phyloP scores from a whole-genome alignment of 2,888 invertebrate genomes.

The Mesorhabditis spiculigera region DNA sequence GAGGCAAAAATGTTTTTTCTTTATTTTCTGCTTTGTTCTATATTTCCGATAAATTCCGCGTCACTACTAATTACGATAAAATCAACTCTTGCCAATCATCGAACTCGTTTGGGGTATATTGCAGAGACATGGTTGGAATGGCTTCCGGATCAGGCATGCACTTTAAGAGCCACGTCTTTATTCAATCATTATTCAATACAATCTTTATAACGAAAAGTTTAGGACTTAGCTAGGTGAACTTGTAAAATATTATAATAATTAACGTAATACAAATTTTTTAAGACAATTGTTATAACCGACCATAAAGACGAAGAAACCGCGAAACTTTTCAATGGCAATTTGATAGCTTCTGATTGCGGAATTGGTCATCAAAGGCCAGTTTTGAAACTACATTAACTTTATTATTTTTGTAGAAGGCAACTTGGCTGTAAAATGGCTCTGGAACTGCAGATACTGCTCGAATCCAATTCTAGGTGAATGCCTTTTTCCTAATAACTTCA shows the following conservation, averaged over 20 bases:
- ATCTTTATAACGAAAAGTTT: too few relatives aligned
- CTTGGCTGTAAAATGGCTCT: background rate
- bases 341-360: background rate
- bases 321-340: background rate
- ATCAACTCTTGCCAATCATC: background rate
- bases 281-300: background rate
- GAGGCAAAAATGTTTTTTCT: too few relatives aligned
- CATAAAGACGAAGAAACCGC: background rate
- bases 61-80: background rate
- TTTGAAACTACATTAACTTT: background rate
- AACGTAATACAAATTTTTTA: too few relatives aligned
- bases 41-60: too few relatives aligned
- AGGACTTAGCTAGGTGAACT: too few relatives aligned
- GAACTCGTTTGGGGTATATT: background rate
- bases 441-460: background rate
- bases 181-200: too few relatives aligned
- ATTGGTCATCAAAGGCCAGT: background rate
- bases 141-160: background rate
- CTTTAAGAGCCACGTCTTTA: too few relatives aligned
- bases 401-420: background rate
- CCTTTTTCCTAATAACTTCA: background rate
- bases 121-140: background rate
- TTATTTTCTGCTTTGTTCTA: too few relatives aligned
- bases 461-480: background rate
- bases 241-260: too few relatives aligned